Conservation (phyloP, 2,797 vertebrate species). For the Trachops cirrhosus region DNA sequence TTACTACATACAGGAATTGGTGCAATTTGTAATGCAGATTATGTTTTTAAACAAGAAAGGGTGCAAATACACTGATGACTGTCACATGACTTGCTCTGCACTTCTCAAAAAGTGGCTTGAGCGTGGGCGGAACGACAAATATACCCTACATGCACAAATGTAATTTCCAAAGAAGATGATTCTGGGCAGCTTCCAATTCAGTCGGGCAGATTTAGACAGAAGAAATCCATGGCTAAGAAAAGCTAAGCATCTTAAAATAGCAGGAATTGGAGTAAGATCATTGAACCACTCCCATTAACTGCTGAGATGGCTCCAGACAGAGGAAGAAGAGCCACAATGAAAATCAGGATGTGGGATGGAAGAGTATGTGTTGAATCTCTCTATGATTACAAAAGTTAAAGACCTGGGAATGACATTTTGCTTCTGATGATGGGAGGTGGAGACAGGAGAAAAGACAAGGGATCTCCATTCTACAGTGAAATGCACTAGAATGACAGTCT, state of each 20-base stretch:
- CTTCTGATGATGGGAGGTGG: background rate
- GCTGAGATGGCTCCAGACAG: conserved; percentile 62
- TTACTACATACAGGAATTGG: conserved; percentile 76
- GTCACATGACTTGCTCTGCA: conserved; percentile 73
- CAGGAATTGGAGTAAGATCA: conserved; percentile 71
- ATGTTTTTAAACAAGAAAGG: conserved; percentile 80
- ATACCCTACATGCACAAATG: conserved; percentile 75
- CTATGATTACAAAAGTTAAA: background rate
- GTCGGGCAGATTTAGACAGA: conserved; percentile 77
- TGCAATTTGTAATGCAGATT: conserved; percentile 81
- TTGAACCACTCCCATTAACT: conserved; percentile 73
- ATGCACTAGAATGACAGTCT: background rate
- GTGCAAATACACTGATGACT: conserved; percentile 79
- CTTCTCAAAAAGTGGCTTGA: conserved; percentile 76
- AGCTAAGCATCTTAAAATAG: conserved; percentile 74
- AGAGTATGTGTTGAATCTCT: background rate
- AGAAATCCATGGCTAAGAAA: conserved; percentile 78
- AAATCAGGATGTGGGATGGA: background rate
- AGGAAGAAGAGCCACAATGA: background rate
- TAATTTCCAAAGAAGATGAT: conserved; percentile 76
- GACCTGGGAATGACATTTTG: background rate
- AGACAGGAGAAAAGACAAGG: background rate
- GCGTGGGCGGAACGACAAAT: conserved; percentile 72
- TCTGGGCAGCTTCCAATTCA: conserved; percentile 77
- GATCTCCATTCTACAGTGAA: background rate